Evolutionary conservation across 1,140 invertebrate species (phyloP), one percentile per base, ranked within the genome.

Genomic region (Drosophila guanche): DNA sequence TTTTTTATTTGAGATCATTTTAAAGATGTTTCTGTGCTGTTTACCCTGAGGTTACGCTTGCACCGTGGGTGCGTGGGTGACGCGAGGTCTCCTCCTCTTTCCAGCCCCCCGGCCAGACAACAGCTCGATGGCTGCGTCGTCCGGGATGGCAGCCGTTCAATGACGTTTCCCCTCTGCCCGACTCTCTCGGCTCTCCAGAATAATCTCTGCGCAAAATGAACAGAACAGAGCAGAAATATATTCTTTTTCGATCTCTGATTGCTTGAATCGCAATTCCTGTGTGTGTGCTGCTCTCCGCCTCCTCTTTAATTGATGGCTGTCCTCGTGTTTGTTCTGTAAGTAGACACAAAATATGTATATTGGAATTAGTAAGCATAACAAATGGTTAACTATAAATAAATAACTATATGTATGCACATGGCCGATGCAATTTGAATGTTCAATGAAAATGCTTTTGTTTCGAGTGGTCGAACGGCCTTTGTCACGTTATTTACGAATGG

Each of bases 1-100:
- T 91, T 95, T 95, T 89, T 96, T 96, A 53, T 95, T 91, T 75
- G 93, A 94, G 90, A 95, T 91, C 94, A 96, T 95, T 76, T 72
- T 90, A 65, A 40, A 42, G 63, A 45, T 51, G 50, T 46, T 57
- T n/a, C 20, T 53, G 29, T 70, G 22, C n/a, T 53, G 29, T n/a
- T 47, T 12, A 25, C 42, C 29, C 16, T 59, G 72, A 70, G 59
- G 67, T 79, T 54, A 55, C 45, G 62, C 48, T 46, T 22, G 20
- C 12, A 23, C 22, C 46, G 40, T 51, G 37, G 59, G 50, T 70
- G 77, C 16, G 72, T 84, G 84, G 68, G 66, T 66, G 48, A 48
- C 27, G 55, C 63, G 61, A 46, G 61, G 65, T 54, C 57, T 46
- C 69, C 56, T 27, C 40, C 57, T 23, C 57, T 56, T 51, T 40